Base-by-base conservation (phyloP, 2,888 invertebrate genomes). In the Chrysomela aeneicollis region DNA sequence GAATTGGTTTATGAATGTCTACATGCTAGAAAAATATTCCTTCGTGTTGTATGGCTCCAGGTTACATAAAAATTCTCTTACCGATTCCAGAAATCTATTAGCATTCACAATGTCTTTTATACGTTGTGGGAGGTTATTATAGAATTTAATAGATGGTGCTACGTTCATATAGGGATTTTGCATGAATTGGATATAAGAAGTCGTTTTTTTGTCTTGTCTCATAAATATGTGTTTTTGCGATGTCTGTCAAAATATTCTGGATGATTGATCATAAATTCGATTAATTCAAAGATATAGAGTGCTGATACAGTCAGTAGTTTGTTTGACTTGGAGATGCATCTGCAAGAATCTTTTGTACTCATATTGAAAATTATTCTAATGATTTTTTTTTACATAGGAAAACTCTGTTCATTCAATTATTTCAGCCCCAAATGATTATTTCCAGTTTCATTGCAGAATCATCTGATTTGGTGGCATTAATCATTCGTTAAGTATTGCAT, bases 311-410 rank as follows among this genome's bases (percentile, higher is more conserved):
- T 15, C 42, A 42, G 12, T 6, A 42, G 17, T 42, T 42, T 42
- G 17, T 42, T n/a, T n/a, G n/a, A n/a, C 17, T 42, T 26, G 26
- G 6, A 26, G 26, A 26, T 26, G 3, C 26, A 3, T 26, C 26
- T 26, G 26, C 26, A 26, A 6, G 26, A 26, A 26, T 26, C 26
- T 26, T 6, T 26, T 5, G 26, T 26, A 26, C 6, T 26, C 6
- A 26, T 26, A 26, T 26, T n/a, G 26, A 6, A 5, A 6, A 26
- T 26, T 26, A 26, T 26, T 26, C 26, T 26, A 26, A 6, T 26
- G 26, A 26, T 26, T 50, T 18, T 50, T n/a, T 21, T n/a, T 50
- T n/a, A 50, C 50, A 50, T 12, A 50, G 18, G 21, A 50, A 50
- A 17, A 21, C 21, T 50, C 18, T n/a, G n/a, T n/a, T n/a, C n/a